Evolutionary conservation across 2,797 vertebrate genomes (phyloP), one percentile per base, ranked within the genome.

Genomic region (Gouania willdenowi): DNA sequence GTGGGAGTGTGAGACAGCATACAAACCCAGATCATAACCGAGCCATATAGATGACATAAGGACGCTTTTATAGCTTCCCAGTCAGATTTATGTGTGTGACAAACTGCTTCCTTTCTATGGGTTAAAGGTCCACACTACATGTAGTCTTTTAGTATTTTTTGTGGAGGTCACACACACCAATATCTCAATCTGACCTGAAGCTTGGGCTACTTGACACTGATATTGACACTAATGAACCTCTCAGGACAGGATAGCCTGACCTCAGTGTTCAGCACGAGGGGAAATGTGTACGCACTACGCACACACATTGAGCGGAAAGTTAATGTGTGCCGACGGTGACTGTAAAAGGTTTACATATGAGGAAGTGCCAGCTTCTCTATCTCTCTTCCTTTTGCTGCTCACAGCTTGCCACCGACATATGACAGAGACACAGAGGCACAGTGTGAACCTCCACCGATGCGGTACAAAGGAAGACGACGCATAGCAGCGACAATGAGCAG

Each of bases 311-410:
- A 38, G 46, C 8, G 8, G 23, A 59, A 57, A 45, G 47, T n/a
- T 65, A 55, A 57, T 5, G 15, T 3, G 31, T 38, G 34, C 28
- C 29, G 16, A 45, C 4, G 7, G 37, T 19, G 26, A 14, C 17
- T 0, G n/a, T 19, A 23, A 22, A 61, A 51, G 14, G 17, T 71
- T 71, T 72, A 52, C 57, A 58, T 64, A 61, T 49, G 53, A 80
- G 78, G 78, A 81, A 75, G 71, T 62, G 43, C 29, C 49, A 58
- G 58, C 54, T 57, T 54, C 55, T 62, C 24, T 9, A 33, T 42
- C 42, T 28, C 42, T 18, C 42, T 73, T 64, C 51, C 53, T 66
- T n/a, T 44, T 67, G 65, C 52, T 28, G 47, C 41, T 53, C 62
- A 43, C 66, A 73, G 63, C 61, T 56, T 71, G 24, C 51, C 58